Conservation (phyloP, 2,888 invertebrate genomes). For the Tuberolachnus salignus region DNA sequence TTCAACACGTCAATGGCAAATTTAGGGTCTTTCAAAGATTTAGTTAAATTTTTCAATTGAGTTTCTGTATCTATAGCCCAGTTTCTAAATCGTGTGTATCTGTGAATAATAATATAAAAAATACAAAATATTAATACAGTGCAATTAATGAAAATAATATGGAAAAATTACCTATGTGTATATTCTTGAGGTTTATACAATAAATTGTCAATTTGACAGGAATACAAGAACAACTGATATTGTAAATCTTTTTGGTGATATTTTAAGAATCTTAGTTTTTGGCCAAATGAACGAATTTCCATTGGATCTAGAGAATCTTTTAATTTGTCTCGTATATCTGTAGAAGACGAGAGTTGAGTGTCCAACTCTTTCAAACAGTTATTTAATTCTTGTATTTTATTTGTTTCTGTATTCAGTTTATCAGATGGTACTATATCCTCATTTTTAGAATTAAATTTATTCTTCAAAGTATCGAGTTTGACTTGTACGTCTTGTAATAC, state of each 20-base stretch:
- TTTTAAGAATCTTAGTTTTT: conserved; percentile 77
- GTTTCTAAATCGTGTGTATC: conserved; percentile 66
- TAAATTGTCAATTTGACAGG: conserved; percentile 70
- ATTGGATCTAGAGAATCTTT: conserved; percentile 84
- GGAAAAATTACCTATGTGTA: conserved; percentile 37
- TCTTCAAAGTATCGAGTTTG: conserved; percentile 5
- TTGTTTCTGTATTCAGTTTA: background rate
- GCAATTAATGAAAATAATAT: background rate
- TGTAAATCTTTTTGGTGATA: conserved; percentile 83
- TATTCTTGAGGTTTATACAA: conserved; percentile 46
- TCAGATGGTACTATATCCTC: conserved; percentile 48
- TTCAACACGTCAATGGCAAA: conserved; percentile 75
- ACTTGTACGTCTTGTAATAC: conserved; percentile 25
- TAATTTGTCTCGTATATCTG: conserved; percentile 78
- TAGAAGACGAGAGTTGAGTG: conserved; percentile 59
- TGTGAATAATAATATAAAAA: conserved; percentile 39
- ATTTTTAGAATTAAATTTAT: conserved; percentile 13
- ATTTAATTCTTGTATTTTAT: conserved; percentile 38
- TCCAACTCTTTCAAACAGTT: conserved; percentile 19
- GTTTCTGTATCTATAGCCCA: conserved; percentile 76
- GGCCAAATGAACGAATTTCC: conserved; percentile 80
- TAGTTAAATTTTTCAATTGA: conserved; percentile 66
- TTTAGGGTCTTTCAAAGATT: conserved; percentile 72
- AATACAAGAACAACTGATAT: conserved; percentile 75
- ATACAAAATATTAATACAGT: background rate